phyloP scores from a whole-genome alignment of 2,888 invertebrate species.

The Blastobasis adustella region DNA sequence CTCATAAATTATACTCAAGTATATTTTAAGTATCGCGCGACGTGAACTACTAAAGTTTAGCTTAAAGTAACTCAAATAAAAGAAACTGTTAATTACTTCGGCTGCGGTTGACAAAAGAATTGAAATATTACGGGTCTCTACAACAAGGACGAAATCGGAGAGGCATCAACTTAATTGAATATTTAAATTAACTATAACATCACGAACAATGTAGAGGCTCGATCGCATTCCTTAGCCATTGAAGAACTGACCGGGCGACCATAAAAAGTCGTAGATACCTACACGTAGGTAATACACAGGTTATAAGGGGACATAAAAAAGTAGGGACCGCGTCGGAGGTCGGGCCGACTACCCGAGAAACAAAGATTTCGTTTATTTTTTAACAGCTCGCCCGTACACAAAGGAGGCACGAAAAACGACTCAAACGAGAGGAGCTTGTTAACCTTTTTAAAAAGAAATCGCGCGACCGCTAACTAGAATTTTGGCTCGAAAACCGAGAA shows the following conservation, averaged over 20 bases:
- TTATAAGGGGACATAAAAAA: conserved; percentile 73
- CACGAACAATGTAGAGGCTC: conserved; percentile 59
- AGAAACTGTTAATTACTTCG: too few relatives aligned
- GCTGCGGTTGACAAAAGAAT: too few relatives aligned
- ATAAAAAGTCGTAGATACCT: conserved; percentile 72
- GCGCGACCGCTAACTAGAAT: conserved; percentile 71
- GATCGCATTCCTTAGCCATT: conserved; percentile 73
- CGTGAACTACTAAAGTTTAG: too few relatives aligned
- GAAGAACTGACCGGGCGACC: conserved; percentile 71
- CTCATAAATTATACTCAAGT: too few relatives aligned
- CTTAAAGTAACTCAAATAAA: too few relatives aligned
- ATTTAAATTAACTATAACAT: neutral
- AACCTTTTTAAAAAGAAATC: conserved; percentile 73
- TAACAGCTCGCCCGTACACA: conserved; percentile 74
- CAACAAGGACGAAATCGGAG: too few relatives aligned
- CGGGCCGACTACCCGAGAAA: conserved; percentile 73
- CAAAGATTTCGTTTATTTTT: conserved; percentile 75
- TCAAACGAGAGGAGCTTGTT: conserved; percentile 71
- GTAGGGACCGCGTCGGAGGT: conserved; percentile 72
- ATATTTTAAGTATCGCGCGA: too few relatives aligned
- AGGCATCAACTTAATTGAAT: too few relatives aligned
- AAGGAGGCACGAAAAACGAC: conserved; percentile 71
- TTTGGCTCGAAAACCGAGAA: conserved; percentile 71
- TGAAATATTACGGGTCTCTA: too few relatives aligned
- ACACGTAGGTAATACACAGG: conserved; percentile 74